Evolutionary conservation across 1,140 invertebrate species (phyloP).

Genomic region (Nasonia longicornis): DNA sequence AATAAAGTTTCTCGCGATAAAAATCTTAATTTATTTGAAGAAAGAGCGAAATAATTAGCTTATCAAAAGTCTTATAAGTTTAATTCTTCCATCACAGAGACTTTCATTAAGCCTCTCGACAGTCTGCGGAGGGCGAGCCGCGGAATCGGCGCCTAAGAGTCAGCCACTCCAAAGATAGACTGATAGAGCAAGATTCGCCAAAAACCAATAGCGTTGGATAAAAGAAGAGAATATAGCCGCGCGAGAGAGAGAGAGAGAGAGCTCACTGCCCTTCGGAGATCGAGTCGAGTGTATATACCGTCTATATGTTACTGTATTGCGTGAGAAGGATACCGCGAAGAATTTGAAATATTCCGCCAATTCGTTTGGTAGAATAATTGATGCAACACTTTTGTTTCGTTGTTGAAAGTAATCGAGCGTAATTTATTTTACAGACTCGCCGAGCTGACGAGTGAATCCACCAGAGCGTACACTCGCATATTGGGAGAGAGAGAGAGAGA

Average conservation of each 20-base stretch:
- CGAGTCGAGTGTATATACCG: background rate
- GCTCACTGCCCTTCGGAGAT: background rate
- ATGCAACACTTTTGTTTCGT: background rate
- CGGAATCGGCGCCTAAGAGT: background rate
- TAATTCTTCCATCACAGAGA: too few relatives aligned
- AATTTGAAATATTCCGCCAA: background rate
- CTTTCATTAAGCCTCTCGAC: too few relatives aligned
- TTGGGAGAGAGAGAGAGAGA: too few relatives aligned
- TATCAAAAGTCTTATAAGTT: too few relatives aligned
- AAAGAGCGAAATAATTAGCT: too few relatives aligned
- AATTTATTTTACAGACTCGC: background rate
- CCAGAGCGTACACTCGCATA: background rate
- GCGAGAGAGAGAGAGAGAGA: background rate
- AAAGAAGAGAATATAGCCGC: background rate
- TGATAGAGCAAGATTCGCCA: background rate
- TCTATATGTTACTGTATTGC: background rate
- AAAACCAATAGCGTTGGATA: background rate
- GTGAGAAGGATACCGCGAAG: background rate
- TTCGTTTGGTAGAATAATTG: background rate
- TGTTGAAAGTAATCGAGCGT: background rate
- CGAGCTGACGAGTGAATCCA: background rate
- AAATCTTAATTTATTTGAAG: background rate
- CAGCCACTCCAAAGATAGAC: background rate
- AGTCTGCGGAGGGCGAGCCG: background rate
- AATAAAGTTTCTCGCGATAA: background rate